A percentile compares a stretch with the other conserved stretches of the same genome.
These are phyloP conservation scores for Imbricaverruca yamaguchii DNA, from an alignment of 2,888 invertebrate genomes.

Conservation along the genomic window DNA sequence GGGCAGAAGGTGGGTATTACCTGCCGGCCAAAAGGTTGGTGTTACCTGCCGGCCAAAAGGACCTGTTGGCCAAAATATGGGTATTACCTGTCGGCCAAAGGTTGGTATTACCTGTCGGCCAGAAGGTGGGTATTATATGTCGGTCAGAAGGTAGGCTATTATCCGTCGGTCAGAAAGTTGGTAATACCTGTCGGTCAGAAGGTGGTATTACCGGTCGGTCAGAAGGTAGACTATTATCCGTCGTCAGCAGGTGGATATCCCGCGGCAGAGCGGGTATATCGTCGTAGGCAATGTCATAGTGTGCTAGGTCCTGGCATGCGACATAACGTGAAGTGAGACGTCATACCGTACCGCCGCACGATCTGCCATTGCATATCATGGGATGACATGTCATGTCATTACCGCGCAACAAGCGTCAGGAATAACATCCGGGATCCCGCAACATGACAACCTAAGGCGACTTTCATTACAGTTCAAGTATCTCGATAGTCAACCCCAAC, in stretches of 20 bases:
- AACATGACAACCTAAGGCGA: no score
- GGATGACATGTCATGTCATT: no score
- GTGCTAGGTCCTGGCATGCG: no score
- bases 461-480: no score
- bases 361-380: no score
- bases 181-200: conserved; percentile 56
- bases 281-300: no score
- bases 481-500: no score
- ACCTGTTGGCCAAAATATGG: conserved; percentile 50
- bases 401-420: no score
- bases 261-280: no score
- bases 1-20: conserved; percentile 83
- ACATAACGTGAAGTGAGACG: no score
- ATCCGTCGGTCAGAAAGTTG: conserved; percentile 53
- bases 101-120: conserved; percentile 67
- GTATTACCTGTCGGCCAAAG: conserved; percentile 56
- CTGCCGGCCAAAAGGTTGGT: conserved; percentile 43
- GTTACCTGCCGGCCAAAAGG: conserved; percentile 62
- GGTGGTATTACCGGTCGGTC: conserved; percentile 67
- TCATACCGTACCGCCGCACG: no score
- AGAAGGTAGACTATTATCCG: conserved; percentile 35
- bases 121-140: conserved; percentile 38
- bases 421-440: no score
- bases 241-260: conserved; percentile 44
- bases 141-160: conserved; percentile 78